Evolutionary conservation across 2,888 invertebrate genomes (phyloP).

Genomic region (Drosophila atripex): DNA sequence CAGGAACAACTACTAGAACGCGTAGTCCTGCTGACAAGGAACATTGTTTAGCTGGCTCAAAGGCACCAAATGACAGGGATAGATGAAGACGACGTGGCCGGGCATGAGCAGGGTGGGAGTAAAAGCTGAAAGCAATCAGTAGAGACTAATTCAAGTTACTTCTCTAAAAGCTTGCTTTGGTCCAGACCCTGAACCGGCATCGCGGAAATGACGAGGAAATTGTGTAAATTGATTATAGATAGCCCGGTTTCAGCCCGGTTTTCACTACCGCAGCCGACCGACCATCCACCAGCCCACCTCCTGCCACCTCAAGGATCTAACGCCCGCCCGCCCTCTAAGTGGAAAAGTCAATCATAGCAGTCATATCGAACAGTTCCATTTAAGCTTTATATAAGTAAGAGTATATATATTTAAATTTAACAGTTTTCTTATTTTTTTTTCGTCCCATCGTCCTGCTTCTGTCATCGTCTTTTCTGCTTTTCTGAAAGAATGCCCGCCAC

Average conservation of each 20-base stretch:
- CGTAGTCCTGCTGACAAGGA: conserved; percentile 41
- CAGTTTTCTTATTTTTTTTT: conserved; percentile 31
- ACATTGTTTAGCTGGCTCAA: conserved; percentile 43
- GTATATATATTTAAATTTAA: conserved; percentile 57
- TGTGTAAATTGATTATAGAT: conserved; percentile 74
- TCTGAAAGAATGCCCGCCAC: conserved; percentile 53
- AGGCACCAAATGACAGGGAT: conserved; percentile 33
- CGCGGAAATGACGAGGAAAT: conserved; percentile 71
- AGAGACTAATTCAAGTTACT: conserved; percentile 47
- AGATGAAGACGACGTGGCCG: conserved; percentile 1
- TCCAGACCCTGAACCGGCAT: conserved; percentile 12
- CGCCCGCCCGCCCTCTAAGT: conserved; percentile 27
- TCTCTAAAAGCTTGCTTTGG: conserved; percentile 30
- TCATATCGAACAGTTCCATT: conserved; percentile 24
- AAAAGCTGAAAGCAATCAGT: conserved; percentile 49
- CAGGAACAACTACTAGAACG: conserved; percentile 1
- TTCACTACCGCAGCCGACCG: conserved; percentile 11
- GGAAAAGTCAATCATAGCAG: conserved; percentile 52
- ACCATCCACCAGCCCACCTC: conserved; percentile 18
- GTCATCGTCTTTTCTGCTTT: conserved; percentile 30
- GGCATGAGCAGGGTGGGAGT: not conserved
- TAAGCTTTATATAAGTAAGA: conserved; percentile 20
- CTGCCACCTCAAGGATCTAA: not conserved
- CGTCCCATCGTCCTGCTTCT: conserved; percentile 28
- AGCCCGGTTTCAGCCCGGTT: conserved; percentile 45